Percentiles rank a stretch among this genome's conserved stretches.
These are phyloP conservation scores for Erpetoichthys calabaricus DNA, from an alignment of 2,797 vertebrate species.

Conservation along the genomic window DNA sequence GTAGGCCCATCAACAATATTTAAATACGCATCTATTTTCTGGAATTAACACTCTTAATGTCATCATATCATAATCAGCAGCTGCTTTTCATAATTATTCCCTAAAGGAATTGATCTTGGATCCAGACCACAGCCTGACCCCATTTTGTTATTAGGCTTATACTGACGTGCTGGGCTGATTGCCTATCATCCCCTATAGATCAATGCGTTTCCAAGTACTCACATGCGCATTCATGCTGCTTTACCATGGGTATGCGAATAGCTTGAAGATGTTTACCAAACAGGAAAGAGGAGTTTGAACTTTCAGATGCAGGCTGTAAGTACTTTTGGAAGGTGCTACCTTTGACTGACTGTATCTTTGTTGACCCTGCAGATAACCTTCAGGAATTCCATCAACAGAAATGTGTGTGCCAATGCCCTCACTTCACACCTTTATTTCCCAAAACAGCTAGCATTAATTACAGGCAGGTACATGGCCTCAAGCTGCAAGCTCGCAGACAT, in stretches of 20 bases:
- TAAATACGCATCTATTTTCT: too few species aligned
- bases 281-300: slow-evolving; percentile 4
- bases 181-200: slow-evolving; percentile 11
- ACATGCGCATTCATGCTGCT: background rate
- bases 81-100: too few species aligned
- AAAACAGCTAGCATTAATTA: slow-evolving; percentile 9
- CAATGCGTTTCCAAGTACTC: background rate
- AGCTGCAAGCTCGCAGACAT: slow-evolving; percentile 2
- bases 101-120: too few species aligned
- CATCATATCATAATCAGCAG: too few species aligned
- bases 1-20: too few species aligned
- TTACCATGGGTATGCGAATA: background rate
- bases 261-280: slow-evolving; percentile 11
- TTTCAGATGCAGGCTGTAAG: slow-evolving; percentile 6
- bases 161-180: slow-evolving; percentile 8
- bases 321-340: slow-evolving; percentile 12
- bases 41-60: too few species aligned
- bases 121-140: too few species aligned
- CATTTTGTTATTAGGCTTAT: too few species aligned
- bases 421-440: slow-evolving; percentile 4
- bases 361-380: slow-evolving; percentile 11
- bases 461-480: slow-evolving; percentile 1
- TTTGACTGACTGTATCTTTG: slow-evolving; percentile 6
- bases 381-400: slow-evolving; percentile 10
- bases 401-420: slow-evolving; percentile 5